Evolutionary conservation across 2,113 vertebrate genomes (phyloP).

Genomic region (cat (Felis catus)): F.catus_Fca126_mat1.0 CM031413.1:120389001-120389500

Average conservation of each 20-base stretch:
- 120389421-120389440: neutral
- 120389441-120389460: neutral
- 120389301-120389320: slow-evolving; percentile 58
- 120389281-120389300: slow-evolving; percentile 20
- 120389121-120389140: slow-evolving; percentile 27
- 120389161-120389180: neutral
- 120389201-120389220: neutral
- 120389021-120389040: neutral
- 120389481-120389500: neutral
- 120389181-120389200: neutral
- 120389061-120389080: slow-evolving; percentile 31
- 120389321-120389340: slow-evolving; percentile 53
- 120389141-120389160: slow-evolving; percentile 40
- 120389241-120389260: slow-evolving; percentile 49
- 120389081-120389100: slow-evolving; percentile 19
- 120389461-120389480: neutral
- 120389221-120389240: neutral
- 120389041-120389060: slow-evolving; percentile 13
- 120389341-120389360: slow-evolving; percentile 44
- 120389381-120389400: slow-evolving; percentile 42
- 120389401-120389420: neutral
- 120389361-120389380: neutral
- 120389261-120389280: slow-evolving; percentile 34
- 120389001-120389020: neutral
- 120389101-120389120: slow-evolving; percentile 40